Evolutionary conservation across 2,888 invertebrate genomes (phyloP).

Genomic region (Drosophila cyrtoloma): DNA sequence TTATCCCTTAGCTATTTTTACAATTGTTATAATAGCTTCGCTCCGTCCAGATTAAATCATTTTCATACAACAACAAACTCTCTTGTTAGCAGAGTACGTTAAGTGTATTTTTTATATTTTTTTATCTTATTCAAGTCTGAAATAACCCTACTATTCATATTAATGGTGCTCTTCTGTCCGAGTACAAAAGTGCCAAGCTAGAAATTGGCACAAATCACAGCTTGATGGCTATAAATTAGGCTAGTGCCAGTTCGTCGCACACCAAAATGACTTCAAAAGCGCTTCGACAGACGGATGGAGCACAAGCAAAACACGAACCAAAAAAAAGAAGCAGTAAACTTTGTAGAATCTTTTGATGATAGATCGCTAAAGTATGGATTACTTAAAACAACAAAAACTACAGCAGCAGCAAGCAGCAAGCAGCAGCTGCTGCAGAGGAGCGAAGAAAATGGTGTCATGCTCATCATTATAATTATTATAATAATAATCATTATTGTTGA

Average conservation of each 20-base stretch:
- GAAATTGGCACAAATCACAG: constrained; percentile 72
- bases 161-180: constrained; percentile 10
- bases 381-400: constrained; percentile 33
- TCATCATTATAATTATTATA: constrained; percentile 42
- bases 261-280: constrained; percentile 27
- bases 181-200: constrained; percentile 5
- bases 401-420: not conserved
- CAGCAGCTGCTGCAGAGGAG: not conserved
- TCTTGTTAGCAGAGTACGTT: not conserved
- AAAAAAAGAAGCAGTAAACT: not conserved
- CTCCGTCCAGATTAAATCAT: not conserved
- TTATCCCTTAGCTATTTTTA: not conserved
- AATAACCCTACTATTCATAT: constrained; percentile 3
- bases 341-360: constrained; percentile 30
- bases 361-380: constrained; percentile 43
- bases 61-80: not conserved
- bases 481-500: constrained; percentile 52
- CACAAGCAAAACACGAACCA: not conserved
- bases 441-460: constrained; percentile 56
- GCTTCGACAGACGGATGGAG: constrained; percentile 6
- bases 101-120: not conserved
- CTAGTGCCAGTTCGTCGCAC: constrained; percentile 36
- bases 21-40: not conserved
- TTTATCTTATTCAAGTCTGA: not conserved
- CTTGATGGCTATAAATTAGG: constrained; percentile 66